Base-by-base conservation (phyloP, 2,888 invertebrate species). In the Drosophila pseudotalamancana region DNA sequence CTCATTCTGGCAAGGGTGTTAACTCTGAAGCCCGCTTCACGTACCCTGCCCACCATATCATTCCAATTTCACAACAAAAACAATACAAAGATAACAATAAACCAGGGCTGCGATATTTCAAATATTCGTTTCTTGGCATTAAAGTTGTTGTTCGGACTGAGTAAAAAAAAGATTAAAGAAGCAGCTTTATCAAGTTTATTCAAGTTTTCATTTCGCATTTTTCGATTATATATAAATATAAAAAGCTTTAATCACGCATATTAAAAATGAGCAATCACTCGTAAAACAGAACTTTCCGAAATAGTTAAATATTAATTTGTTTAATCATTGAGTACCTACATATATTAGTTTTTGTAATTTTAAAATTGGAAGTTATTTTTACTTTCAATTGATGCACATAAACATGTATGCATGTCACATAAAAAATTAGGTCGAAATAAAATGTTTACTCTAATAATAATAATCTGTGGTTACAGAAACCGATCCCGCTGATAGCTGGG, bases 401-500 rank as follows among this genome's bases (percentile, higher is more conserved):
- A 12, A 29, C 14, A 40, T 40, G 4, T 21, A n/a, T n/a, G n/a
- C n/a, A n/a, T n/a, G n/a, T n/a, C n/a, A n/a, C n/a, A n/a, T n/a
- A n/a, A 3, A 3, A 12, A 21, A n/a, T 8, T 4, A 12, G 1
- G 21, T 1, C 25, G 6, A 3, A 0, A 21, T 8, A 1, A 1
- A 3, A 6, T 39, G 35, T 39, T 16, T n/a, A n/a, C n/a, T n/a
- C n/a, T n/a, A n/a, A 53, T 45, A 19, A 31, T 18, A 27, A 11
- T 40, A 35, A 16, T 18, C 14, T 6, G 1, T 14, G 18, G 34
- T 75, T 66, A 16, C 64, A 90, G 92, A 91, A 87, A 90, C 87
- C 71, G 92, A 92, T 82, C 90, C 90, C 19, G 89, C 89, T 54
- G 97, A 97, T 88, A 96, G 96, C 87, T 97, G 97, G 97, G 97